Conservation (phyloP, 2,888 invertebrate genomes). For the Spicauda simplicius region DNA sequence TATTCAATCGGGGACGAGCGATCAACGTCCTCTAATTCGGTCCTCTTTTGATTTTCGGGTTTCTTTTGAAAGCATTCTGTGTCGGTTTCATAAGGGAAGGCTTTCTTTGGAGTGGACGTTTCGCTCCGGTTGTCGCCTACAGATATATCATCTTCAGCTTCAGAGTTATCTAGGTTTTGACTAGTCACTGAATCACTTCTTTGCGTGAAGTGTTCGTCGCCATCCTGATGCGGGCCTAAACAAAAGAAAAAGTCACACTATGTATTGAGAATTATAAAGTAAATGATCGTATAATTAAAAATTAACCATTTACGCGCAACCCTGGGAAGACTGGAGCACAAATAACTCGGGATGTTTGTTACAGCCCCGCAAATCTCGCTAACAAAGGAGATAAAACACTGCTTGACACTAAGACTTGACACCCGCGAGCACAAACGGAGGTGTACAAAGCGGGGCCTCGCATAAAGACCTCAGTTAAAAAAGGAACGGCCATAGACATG, state of each 20-base stretch:
- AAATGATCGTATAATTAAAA: background rate
- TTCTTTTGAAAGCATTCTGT: conserved; percentile 53
- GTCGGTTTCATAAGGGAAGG: conserved; percentile 49
- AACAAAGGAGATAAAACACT: conserved; percentile 51
- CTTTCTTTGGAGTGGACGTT: conserved; percentile 64
- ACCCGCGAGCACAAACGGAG: conserved; percentile 69
- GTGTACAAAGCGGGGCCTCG: conserved; percentile 66
- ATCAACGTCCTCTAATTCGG: conserved; percentile 50
- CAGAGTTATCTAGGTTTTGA: conserved; percentile 64
- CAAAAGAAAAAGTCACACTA: conserved; percentile 37
- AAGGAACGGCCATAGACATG: conserved; percentile 76
- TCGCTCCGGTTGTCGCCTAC: conserved; percentile 78
- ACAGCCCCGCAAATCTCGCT: conserved; percentile 33
- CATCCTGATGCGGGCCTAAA: conserved; percentile 56
- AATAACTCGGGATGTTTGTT: conserved; percentile 26
- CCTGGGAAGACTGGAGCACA: conserved; percentile 1
- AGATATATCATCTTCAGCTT: conserved; percentile 74
- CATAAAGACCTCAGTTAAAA: conserved; percentile 80
- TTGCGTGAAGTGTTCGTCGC: conserved; percentile 55
- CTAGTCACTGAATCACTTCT: conserved; percentile 57
- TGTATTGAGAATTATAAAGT: background rate
- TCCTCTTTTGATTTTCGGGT: conserved; percentile 45
- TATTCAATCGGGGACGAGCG: conserved; percentile 64
- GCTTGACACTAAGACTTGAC: conserved; percentile 68
- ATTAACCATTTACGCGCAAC: conserved; percentile 1